These are phyloP conservation scores for Brachypteracias leptosomus DNA, from an alignment of 2,113 vertebrate species.

Conservation along the genomic window DNA sequence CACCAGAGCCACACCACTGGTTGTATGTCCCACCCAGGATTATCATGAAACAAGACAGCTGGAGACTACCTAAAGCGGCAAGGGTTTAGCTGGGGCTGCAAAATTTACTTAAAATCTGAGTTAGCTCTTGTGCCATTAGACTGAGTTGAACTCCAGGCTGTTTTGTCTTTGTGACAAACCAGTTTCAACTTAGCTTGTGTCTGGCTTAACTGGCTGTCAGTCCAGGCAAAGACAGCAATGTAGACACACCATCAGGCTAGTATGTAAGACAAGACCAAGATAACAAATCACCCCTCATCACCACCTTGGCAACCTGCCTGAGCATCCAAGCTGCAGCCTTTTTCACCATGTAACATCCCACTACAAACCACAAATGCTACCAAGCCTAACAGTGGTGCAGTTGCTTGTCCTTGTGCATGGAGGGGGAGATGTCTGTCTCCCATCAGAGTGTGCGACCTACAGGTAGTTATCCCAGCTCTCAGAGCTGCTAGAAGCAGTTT, in stretches of 20 bases:
- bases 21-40: neutral
- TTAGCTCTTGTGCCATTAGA: neutral
- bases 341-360: accelerated
- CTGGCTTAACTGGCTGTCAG: neutral
- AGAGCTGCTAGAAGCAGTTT: neutral
- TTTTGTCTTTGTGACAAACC: neutral
- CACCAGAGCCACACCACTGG: neutral
- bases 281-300: neutral
- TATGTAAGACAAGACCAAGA: neutral
- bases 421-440: neutral
- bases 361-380: neutral
- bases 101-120: neutral
- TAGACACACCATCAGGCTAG: accelerated
- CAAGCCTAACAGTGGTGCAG: neutral
- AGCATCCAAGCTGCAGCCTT: neutral
- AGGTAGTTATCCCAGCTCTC: neutral
- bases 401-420: neutral
- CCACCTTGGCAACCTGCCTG: neutral
- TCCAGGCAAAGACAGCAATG: neutral
- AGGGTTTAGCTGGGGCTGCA: neutral
- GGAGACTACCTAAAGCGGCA: neutral
- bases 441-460: neutral
- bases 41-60: neutral
- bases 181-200: neutral
- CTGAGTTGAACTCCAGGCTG: neutral